These are phyloP conservation scores for Scaptomyza flava DNA, from an alignment of 2,888 invertebrate genomes.

Conservation along the genomic window DNA sequence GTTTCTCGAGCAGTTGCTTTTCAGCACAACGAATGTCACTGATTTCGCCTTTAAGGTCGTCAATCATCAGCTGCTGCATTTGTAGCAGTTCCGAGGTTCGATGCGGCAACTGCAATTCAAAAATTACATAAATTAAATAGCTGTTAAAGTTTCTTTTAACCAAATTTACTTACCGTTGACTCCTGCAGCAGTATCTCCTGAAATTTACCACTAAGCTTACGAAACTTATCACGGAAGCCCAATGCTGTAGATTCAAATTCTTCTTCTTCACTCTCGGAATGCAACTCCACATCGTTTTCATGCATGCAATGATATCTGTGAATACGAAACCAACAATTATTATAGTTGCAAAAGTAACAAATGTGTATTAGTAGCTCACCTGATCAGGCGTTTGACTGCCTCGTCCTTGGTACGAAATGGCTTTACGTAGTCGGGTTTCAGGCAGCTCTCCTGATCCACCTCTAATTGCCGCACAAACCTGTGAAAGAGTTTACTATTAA, in stretches of 20 bases:
- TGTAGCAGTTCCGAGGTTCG: conserved; percentile 91
- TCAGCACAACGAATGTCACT: conserved; percentile 86
- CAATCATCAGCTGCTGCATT: conserved; percentile 90
- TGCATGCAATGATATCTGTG: conserved; percentile 90
- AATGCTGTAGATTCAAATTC: conserved; percentile 89
- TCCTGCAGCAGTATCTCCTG: conserved; percentile 90
- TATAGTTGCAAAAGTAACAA: too few species aligned
- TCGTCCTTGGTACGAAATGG: conserved; percentile 90
- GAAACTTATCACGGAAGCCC: conserved; percentile 89
- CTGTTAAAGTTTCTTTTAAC: not conserved
- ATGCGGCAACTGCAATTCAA: conserved; percentile 87
- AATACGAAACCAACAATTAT: not conserved
- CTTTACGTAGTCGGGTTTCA: conserved; percentile 89
- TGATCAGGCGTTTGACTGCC: conserved; percentile 90
- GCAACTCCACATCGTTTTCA: conserved; percentile 86
- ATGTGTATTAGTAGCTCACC: conserved; percentile 70
- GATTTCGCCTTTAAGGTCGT: conserved; percentile 89
- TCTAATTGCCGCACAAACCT: conserved; percentile 91
- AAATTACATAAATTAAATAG: conserved; percentile 1
- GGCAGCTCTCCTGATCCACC: conserved; percentile 90
- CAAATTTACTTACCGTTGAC: conserved; percentile 88
- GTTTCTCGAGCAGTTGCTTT: conserved; percentile 49
- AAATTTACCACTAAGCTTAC: conserved; percentile 90
- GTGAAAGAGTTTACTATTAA: conserved; percentile 44
- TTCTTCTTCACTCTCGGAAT: conserved; percentile 88